A percentile compares a stretch with the other conserved stretches of the same genome.
These are phyloP conservation scores for Tenodera sinensis DNA, from an alignment of 2,888 invertebrate species.

Conservation along the genomic window DNA sequence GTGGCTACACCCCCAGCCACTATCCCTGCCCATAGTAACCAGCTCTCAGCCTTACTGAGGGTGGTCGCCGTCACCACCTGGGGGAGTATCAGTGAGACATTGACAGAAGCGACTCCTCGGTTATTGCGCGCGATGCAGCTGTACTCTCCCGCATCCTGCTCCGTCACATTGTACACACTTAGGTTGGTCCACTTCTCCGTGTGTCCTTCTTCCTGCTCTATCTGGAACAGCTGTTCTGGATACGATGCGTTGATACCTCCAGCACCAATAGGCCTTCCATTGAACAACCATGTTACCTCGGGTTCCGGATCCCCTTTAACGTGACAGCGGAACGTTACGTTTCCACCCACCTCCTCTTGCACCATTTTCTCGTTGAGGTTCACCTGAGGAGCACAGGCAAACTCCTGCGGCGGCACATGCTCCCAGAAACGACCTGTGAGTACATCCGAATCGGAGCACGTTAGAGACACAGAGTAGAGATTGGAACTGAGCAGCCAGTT, in stretches of 20 bases:
- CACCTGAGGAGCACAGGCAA: slow-evolving; percentile 79
- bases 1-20: slow-evolving; percentile 68
- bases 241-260: slow-evolving; percentile 47
- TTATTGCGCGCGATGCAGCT: slow-evolving; percentile 73
- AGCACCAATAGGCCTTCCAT: slow-evolving; percentile 59
- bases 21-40: slow-evolving; percentile 67
- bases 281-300: slow-evolving; percentile 76
- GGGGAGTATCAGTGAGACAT: slow-evolving; percentile 48
- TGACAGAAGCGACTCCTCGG: slow-evolving; percentile 57
- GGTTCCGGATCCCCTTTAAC: slow-evolving; percentile 82
- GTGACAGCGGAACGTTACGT: slow-evolving; percentile 77
- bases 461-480: slow-evolving; percentile 69
- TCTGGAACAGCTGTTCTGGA: slow-evolving; percentile 29
- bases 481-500: slow-evolving; percentile 79
- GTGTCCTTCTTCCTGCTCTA: slow-evolving; percentile 27
- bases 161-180: slow-evolving; percentile 77
- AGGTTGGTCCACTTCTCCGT: slow-evolving; percentile 70
- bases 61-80: slow-evolving; percentile 67
- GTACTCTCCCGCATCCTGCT: slow-evolving; percentile 79
- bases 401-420: slow-evolving; percentile 67
- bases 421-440: slow-evolving; percentile 74
- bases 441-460: slow-evolving; percentile 62
- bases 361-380: slow-evolving; percentile 50
- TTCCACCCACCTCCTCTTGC: slow-evolving; percentile 76
- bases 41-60: slow-evolving; percentile 63